Evolutionary conservation across 1,140 invertebrate species (phyloP).

Genomic region (Pentalonia nigronervosa): DNA sequence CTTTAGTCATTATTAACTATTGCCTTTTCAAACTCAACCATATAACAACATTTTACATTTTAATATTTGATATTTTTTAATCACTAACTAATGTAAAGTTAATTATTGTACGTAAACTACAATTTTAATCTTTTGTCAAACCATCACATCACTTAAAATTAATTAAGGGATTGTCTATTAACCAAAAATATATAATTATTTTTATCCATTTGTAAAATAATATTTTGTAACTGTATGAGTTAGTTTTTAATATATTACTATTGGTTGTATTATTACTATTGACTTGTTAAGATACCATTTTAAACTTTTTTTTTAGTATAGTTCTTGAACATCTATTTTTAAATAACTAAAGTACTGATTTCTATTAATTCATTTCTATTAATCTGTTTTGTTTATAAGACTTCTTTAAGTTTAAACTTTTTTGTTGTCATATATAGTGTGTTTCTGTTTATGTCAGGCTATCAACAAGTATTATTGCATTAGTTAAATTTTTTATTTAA

Average conservation of each 20-base stretch:
- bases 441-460: neutral
- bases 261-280: constrained; percentile 39
- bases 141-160: neutral
- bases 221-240: constrained; percentile 12
- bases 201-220: constrained; percentile 45
- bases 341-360: constrained; percentile 57
- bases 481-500: constrained; percentile 45
- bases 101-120: constrained; percentile 13
- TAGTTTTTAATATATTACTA: constrained; percentile 33
- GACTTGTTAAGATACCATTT: constrained; percentile 45
- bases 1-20: constrained; percentile 36
- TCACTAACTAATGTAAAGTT: constrained; percentile 41
- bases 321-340: constrained; percentile 53
- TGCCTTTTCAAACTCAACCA: constrained; percentile 34
- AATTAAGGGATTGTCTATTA: constrained; percentile 33
- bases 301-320: constrained; percentile 52
- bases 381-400: constrained; percentile 33
- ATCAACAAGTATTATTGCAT: constrained; percentile 41
- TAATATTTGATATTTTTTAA: constrained; percentile 46
- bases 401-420: constrained; percentile 2
- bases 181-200: constrained; percentile 54
- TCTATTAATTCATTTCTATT: constrained; percentile 44
- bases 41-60: constrained; percentile 38
- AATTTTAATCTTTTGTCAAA: constrained; percentile 32
- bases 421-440: constrained; percentile 39